These are phyloP conservation scores for Leucosticte australis DNA, from an alignment of 2,113 vertebrate species.

Conservation along the genomic window DNA sequence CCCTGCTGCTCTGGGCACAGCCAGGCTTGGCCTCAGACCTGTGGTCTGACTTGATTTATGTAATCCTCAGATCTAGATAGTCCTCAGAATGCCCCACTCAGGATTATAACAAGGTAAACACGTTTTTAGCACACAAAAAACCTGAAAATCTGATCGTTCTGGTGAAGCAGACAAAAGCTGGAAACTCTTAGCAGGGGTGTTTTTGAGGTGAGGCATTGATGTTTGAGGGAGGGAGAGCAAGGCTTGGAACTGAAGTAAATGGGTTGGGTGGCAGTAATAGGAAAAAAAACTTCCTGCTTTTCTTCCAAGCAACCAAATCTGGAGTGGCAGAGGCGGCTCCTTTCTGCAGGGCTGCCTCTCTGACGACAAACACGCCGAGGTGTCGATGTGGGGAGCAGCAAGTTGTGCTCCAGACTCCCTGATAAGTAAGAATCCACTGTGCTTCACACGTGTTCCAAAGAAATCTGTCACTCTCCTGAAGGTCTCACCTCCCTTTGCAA, in stretches of 20 bases:
- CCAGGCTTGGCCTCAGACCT: background rate
- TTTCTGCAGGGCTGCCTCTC: conserved; percentile 4
- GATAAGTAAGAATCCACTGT: background rate
- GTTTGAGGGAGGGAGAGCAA: background rate
- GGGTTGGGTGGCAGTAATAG: background rate
- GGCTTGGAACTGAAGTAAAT: background rate
- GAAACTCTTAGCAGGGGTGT: background rate
- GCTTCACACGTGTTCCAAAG: background rate
- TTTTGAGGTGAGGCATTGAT: background rate
- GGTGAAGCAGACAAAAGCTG: background rate
- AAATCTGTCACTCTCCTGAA: background rate
- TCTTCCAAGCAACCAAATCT: background rate
- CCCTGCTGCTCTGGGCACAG: background rate
- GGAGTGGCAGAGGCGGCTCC: background rate
- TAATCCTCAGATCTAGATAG: background rate
- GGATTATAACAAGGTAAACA: background rate
- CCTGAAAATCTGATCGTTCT: background rate
- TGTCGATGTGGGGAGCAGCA: background rate
- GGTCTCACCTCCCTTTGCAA: background rate
- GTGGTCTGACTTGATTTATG: background rate
- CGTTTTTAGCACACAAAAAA: background rate
- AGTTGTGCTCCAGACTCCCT: background rate
- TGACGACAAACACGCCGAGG: background rate
- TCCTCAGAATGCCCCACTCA: background rate
- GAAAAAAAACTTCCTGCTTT: background rate